phyloP scores from a whole-genome alignment of 2,888 invertebrate genomes.

The Strigamia transsilvanica region DNA sequence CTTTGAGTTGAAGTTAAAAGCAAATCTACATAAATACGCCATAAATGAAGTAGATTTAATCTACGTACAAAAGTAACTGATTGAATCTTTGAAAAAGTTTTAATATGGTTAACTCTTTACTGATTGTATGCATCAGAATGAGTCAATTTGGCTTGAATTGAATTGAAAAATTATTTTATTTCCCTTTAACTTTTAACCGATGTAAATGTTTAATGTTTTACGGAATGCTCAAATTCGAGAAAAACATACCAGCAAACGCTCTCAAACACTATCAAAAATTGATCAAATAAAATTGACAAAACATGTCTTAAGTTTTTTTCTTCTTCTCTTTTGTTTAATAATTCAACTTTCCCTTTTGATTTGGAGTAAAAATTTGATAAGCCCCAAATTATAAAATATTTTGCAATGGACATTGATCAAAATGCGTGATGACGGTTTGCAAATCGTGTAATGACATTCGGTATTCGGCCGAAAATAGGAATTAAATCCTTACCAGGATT shows the following conservation, averaged over 20 bases:
- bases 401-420: too few relatives aligned
- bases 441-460: too few relatives aligned
- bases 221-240: neutral
- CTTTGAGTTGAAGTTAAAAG: neutral
- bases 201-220: neutral
- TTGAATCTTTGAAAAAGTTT: neutral
- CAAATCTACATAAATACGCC: neutral
- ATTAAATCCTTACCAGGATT: neutral
- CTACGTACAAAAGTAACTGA: neutral
- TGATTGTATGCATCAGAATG: neutral
- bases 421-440: too few relatives aligned
- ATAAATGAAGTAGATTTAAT: neutral
- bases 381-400: too few relatives aligned
- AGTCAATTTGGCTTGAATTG: too few relatives aligned
- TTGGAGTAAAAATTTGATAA: too few relatives aligned
- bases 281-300: neutral
- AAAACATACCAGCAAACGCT: conserved; percentile 3
- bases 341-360: neutral
- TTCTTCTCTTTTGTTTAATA: neutral
- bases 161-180: neutral
- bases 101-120: neutral
- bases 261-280: conserved; percentile 10
- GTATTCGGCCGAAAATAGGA: too few relatives aligned
- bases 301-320: neutral
- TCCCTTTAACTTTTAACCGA: neutral